Percentiles rank a stretch among this genome's conserved stretches.
Conservation (phyloP, 2,888 invertebrate species). For the Mamestra brassicae region DNA sequence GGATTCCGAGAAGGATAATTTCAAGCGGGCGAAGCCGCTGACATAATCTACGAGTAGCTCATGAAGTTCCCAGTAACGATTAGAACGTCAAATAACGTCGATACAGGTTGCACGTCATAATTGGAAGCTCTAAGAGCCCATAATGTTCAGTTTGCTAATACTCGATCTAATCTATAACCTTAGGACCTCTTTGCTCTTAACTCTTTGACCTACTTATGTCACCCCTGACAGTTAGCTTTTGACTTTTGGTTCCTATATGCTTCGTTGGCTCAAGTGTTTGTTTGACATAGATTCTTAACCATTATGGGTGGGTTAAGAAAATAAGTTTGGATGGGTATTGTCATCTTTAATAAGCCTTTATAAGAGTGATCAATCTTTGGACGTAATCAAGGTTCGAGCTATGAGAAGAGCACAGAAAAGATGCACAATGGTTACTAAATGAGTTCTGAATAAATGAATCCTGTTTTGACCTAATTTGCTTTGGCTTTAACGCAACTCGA, state of each 20-base stretch:
- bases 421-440: neutral
- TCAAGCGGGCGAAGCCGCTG: neutral
- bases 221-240: conserved; percentile 31
- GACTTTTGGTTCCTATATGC: conserved; percentile 12
- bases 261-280: conserved; percentile 22
- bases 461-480: too few relatives aligned
- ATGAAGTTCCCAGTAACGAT: neutral
- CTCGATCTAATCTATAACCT: conserved; percentile 26
- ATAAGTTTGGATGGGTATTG: conserved; percentile 21
- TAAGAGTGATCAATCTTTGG: neutral
- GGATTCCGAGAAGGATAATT: neutral
- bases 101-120: conserved; percentile 25
- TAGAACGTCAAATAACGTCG: conserved; percentile 9
- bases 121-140: conserved; percentile 27
- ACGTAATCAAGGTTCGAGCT: neutral
- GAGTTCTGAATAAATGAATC: neutral
- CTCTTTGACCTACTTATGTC: conserved; percentile 32
- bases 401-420: neutral
- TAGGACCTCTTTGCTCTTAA: conserved; percentile 8
- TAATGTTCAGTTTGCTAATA: conserved; percentile 49
- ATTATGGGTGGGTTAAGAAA: conserved; percentile 30
- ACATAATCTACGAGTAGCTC: neutral
- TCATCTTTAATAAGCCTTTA: neutral
- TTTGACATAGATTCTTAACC: conserved; percentile 28
- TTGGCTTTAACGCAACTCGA: too few relatives aligned